Base-by-base conservation (phyloP, 2,888 invertebrate species). In the Heliconius hortense region DNA sequence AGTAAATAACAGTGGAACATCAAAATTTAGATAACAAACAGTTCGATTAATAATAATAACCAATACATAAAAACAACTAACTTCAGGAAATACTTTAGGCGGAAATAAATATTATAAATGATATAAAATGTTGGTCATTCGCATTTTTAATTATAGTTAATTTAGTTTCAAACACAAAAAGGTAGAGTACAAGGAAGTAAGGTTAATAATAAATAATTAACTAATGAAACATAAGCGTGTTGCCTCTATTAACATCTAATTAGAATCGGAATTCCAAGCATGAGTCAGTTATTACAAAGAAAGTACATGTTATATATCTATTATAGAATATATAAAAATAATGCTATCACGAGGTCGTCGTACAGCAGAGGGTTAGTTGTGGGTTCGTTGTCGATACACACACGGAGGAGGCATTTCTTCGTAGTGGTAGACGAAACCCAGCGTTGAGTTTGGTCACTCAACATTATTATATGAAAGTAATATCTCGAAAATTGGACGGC, bases 161-260 rank as follows among this genome's bases (percentile, higher is more conserved):
- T 26, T 18, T 62, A 43, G 21, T 60, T 71, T 59, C 26, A 13
- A 59, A 26, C 13, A 59, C 21, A 31, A 56, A 70, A 24, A 70
- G n/a, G 59, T 24, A 56, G 28, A 56, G 56, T 11, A 35, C 68
- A 56, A 56, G 56, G 69, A n/a, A 56, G 56, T 56, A 24, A 69
- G 56, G 39, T 60, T 43, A 59, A 60, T 21, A 26, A 70, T 70
- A 70, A 60, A 59, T 71, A 70, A 70, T 71, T 71, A 71, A 62
- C 71, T 71, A 71, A 71, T 71, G 71, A 62, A 60, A 43, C 60
- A 71, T 60, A 71, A 71, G 24, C 60, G 71, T 60, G 71, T 39
- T 60, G 59, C 35, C 60, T 71, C 60, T 71, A 71, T 71, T 71
- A 71, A 60, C 60, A 60, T 71, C 39, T 71, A 71, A 71, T 71